Conservation (phyloP, 2,888 invertebrate genomes). For the Rhimphoctona megacephalus region DNA sequence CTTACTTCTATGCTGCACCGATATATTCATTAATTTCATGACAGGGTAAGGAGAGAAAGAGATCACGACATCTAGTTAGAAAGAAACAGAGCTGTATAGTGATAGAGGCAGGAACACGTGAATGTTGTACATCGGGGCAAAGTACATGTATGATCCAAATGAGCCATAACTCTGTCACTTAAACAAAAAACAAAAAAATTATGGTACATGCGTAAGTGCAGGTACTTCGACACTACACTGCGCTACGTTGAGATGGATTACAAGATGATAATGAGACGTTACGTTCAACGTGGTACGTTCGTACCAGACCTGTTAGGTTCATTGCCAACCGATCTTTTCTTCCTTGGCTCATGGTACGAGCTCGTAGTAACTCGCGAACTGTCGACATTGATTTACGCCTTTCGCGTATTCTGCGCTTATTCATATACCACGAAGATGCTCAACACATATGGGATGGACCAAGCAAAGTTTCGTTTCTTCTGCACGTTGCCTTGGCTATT, state of each 20-base stretch:
- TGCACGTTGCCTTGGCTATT: slow-evolving; percentile 75
- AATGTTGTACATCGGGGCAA: slow-evolving; percentile 60
- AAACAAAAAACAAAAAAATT: slow-evolving; percentile 28
- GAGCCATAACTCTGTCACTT: slow-evolving; percentile 54
- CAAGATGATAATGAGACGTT: slow-evolving; percentile 74
- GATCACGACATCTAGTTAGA: background rate
- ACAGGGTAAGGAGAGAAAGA: slow-evolving; percentile 79
- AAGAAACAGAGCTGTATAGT: slow-evolving; percentile 45
- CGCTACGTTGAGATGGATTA: slow-evolving; percentile 76
- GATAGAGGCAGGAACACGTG: slow-evolving; percentile 60
- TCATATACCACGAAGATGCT: slow-evolving; percentile 74
- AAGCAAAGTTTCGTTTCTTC: slow-evolving; percentile 74
- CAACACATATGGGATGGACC: slow-evolving; percentile 70
- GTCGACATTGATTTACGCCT: slow-evolving; percentile 74
- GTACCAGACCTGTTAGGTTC: slow-evolving; percentile 79
- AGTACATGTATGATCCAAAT: slow-evolving; percentile 34
- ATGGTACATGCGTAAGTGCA: slow-evolving; percentile 67
- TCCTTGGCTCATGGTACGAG: slow-evolving; percentile 72
- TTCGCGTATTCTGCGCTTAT: slow-evolving; percentile 76
- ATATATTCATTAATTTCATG: slow-evolving; percentile 81
- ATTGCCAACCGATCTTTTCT: slow-evolving; percentile 80
- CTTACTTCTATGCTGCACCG: slow-evolving; percentile 77
- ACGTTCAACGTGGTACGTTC: slow-evolving; percentile 75
- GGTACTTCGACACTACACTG: slow-evolving; percentile 77
- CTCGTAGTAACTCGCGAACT: slow-evolving; percentile 74